Percentiles rank a stretch among this genome's conserved stretches.
These are phyloP conservation scores for Heliconius cydno DNA, from an alignment of 2,888 invertebrate genomes.

Conservation along the genomic window DNA sequence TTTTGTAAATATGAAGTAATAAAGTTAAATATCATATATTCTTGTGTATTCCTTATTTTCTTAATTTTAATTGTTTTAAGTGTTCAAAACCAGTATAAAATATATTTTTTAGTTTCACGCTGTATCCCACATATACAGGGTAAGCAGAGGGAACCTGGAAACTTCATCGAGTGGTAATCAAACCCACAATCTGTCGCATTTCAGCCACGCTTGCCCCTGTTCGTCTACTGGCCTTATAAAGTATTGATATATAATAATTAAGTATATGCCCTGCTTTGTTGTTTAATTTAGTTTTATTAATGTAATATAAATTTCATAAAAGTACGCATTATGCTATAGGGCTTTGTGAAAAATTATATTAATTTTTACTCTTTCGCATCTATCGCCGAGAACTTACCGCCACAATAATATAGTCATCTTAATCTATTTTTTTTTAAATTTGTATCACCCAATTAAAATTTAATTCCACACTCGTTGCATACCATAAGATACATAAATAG, in stretches of 20 bases:
- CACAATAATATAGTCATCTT: neutral
- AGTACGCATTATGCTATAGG: too few species aligned
- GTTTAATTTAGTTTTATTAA: too few species aligned
- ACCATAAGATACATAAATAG: neutral
- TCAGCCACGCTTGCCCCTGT: neutral
- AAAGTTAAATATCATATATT: conserved; percentile 39
- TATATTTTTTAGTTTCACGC: too few species aligned
- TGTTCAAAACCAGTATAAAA: too few species aligned
- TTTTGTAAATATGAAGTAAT: conserved; percentile 43
- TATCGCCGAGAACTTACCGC: too few species aligned
- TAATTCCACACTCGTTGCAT: neutral
- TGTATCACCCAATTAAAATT: neutral
- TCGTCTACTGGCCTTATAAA: neutral
- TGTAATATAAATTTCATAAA: too few species aligned
- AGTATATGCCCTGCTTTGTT: too few species aligned
- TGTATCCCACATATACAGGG: neutral
- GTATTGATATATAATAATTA: too few species aligned
- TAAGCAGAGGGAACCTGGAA: too few species aligned
- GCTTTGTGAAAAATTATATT: too few species aligned
- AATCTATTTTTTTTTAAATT: neutral
- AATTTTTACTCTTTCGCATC: too few species aligned
- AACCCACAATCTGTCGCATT: neutral
- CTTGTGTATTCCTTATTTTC: neutral
- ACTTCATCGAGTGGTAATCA: neutral
- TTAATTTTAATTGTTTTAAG: neutral